Evolutionary conservation across 2,113 vertebrate species (phyloP).

Genomic region (Meriones unguiculatus): DNA sequence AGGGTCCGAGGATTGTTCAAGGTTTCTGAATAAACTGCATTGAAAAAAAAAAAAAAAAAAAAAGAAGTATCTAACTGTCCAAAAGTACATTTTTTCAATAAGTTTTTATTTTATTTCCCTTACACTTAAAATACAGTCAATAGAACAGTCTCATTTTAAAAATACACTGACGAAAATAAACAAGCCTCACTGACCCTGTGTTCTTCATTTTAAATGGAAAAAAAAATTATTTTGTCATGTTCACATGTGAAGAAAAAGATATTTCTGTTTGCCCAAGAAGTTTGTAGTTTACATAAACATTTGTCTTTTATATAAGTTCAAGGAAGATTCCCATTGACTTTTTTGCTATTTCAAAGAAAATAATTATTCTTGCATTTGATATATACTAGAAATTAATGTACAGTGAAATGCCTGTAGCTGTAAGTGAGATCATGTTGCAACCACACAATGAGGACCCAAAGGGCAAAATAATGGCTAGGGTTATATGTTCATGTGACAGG

Average conservation of each 20-base stretch:
- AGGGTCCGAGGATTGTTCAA: no score
- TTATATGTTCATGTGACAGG: not conserved
- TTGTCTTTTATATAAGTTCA: not conserved
- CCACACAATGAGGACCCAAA: not conserved
- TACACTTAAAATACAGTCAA: conserved; percentile 56
- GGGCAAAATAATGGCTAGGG: not conserved
- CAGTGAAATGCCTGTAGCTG: not conserved
- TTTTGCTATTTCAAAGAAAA: conserved; percentile 12
- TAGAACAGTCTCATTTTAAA: conserved; percentile 15
- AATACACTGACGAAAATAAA: conserved; percentile 65
- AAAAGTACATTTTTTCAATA: conserved; percentile 10
- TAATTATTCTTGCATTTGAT: not conserved
- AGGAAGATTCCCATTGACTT: not conserved
- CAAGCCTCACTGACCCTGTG: not conserved
- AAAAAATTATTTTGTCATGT: conserved; percentile 49
- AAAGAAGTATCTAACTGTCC: not conserved
- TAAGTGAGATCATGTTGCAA: not conserved
- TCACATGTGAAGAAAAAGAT: conserved; percentile 19
- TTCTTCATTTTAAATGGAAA: conserved; percentile 41
- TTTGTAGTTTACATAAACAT: not conserved
- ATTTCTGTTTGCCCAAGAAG: not conserved
- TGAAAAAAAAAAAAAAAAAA: no score
- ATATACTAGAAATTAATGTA: not conserved
- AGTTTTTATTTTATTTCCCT: conserved; percentile 51
- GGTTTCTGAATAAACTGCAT: no score